Evolutionary conservation across 2,797 vertebrate species (phyloP).

Genomic region (Melanotaenia trifasciata): DNA sequence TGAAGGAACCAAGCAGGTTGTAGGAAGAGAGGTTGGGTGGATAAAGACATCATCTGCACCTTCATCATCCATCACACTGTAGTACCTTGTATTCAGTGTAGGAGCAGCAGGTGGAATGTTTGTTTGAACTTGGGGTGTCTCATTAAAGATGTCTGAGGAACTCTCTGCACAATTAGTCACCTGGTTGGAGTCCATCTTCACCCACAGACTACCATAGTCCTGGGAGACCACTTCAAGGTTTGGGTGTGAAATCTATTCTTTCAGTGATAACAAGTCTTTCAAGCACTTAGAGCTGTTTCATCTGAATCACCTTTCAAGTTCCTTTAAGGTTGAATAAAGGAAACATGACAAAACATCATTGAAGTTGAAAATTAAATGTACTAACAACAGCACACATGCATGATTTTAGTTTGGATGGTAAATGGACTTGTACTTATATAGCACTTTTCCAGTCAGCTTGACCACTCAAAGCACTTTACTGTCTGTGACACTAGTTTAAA

Average conservation of each 20-base stretch:
- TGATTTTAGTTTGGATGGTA: not conserved
- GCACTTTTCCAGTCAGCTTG: no score
- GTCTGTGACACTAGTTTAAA: not conserved
- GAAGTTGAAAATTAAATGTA: constrained; percentile 1
- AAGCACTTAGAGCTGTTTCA: constrained; percentile 11
- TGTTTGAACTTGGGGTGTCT: constrained; percentile 6
- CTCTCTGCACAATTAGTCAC: constrained; percentile 3
- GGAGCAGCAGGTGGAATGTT: not conserved
- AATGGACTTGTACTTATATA: no score
- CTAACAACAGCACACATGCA: not conserved
- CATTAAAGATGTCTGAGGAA: not conserved
- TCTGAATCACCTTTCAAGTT: not conserved
- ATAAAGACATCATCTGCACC: constrained; percentile 51
- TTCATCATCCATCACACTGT: constrained; percentile 52
- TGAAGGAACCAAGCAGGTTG: constrained; percentile 1
- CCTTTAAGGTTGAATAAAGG: constrained; percentile 20
- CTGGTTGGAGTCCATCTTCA: constrained; percentile 46
- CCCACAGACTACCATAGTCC: constrained; percentile 42
- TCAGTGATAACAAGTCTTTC: constrained; percentile 37
- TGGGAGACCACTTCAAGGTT: constrained; percentile 18
- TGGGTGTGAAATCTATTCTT: constrained; percentile 18
- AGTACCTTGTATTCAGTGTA: constrained; percentile 13
- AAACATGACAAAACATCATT: constrained; percentile 18
- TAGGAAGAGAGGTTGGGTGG: constrained; percentile 14
- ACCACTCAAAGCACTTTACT: not conserved